Conservation (phyloP, 37 sponge, comb jelly and placozoan species). For the Theonella swinhoei region DNA sequence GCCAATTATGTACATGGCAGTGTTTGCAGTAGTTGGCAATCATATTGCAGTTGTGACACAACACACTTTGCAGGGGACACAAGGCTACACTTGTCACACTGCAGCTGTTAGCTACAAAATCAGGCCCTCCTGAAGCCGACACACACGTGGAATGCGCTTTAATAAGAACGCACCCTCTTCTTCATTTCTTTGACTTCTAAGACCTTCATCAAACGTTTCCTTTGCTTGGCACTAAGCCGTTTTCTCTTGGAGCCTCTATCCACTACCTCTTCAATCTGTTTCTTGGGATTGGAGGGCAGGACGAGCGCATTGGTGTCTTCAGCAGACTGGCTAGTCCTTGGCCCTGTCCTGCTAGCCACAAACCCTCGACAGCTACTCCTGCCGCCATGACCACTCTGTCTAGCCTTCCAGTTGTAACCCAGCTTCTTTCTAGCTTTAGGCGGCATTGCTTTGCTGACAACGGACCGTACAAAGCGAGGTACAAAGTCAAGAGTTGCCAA, state of each 20-base stretch:
- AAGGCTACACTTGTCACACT: too few relatives aligned
- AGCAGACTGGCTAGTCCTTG: too few relatives aligned
- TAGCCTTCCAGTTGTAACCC: slow-evolving; percentile 71
- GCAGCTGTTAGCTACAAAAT: too few relatives aligned
- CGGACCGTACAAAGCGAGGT: background rate
- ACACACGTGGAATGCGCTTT: slow-evolving; percentile 29
- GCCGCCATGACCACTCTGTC: slow-evolving; percentile 13
- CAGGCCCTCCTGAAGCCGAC: too few relatives aligned
- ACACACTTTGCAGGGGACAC: too few relatives aligned
- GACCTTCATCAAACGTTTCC: slow-evolving; percentile 63
- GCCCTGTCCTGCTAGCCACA: too few relatives aligned
- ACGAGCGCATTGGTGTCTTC: slow-evolving; percentile 52
- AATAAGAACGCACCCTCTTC: slow-evolving; percentile 65
- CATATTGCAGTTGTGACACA: too few relatives aligned
- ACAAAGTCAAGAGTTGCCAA: too few relatives aligned
- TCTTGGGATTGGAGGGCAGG: slow-evolving; percentile 41
- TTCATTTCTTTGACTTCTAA: slow-evolving; percentile 76
- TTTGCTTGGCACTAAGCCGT: slow-evolving; percentile 57
- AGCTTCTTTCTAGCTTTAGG: slow-evolving; percentile 4
- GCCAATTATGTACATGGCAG: too few relatives aligned
- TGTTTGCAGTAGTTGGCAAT: too few relatives aligned
- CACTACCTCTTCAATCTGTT: background rate
- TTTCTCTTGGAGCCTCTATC: slow-evolving; percentile 28
- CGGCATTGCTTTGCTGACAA: background rate
- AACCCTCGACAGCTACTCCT: background rate